Conservation (phyloP, 2,797 vertebrate genomes). For the Cynopterus sphinx region DNA sequence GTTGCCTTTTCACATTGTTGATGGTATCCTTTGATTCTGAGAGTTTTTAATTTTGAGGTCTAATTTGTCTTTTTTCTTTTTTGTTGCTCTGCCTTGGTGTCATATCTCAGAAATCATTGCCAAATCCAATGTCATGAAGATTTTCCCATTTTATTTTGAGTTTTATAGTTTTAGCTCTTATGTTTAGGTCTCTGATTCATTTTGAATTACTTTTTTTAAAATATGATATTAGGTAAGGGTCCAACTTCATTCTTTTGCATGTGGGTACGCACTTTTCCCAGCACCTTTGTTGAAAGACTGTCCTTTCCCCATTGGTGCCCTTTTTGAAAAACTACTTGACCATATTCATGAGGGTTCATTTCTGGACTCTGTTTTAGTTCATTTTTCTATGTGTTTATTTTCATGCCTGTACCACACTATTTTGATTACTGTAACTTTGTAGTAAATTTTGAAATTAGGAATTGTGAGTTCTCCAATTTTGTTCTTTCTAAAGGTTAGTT, state of each 20-base stretch:
- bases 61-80: neutral
- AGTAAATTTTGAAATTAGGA: neutral
- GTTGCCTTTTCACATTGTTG: neutral
- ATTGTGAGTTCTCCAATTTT: neutral
- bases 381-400: neutral
- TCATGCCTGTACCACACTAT: neutral
- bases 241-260: neutral
- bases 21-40: neutral
- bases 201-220: neutral
- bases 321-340: neutral
- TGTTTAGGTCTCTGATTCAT: neutral
- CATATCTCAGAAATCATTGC: neutral
- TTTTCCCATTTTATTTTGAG: neutral
- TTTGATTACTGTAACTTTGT: neutral
- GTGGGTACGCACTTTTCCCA: neutral
- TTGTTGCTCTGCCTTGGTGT: neutral
- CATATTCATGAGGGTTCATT: neutral
- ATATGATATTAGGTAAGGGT: neutral
- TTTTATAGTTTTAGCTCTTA: neutral
- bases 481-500: neutral
- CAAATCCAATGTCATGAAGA: neutral
- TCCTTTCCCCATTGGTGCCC: neutral
- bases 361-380: neutral
- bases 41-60: neutral
- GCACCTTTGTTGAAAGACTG: neutral